These are phyloP conservation scores for Vulpes ferrilata DNA, from an alignment of 2,113 vertebrate species.

Conservation along the genomic window DNA sequence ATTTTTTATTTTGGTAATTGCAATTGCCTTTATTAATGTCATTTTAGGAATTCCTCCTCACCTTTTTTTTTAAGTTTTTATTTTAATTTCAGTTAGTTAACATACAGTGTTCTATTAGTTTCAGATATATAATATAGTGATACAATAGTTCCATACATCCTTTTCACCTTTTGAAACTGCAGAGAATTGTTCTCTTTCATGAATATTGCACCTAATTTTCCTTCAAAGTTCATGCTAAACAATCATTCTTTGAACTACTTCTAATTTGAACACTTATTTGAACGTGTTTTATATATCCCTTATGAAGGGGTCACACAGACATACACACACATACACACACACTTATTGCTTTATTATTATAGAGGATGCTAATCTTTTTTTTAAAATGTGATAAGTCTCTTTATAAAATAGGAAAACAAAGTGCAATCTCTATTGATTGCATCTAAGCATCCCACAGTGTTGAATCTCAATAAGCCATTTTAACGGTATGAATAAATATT, in stretches of 20 bases:
- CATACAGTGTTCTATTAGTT: not conserved
- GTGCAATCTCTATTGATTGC: not conserved
- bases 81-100: not conserved
- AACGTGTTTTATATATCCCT: not conserved
- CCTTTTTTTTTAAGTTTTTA: not conserved
- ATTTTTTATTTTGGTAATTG: not conserved
- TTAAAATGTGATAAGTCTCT: not conserved
- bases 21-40: not conserved
- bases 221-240: not conserved
- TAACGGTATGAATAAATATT: not conserved
- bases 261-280: not conserved
- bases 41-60: not conserved
- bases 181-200: not conserved
- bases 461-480: constrained; percentile 12
- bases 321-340: not conserved
- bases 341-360: not conserved
- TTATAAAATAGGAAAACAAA: constrained; percentile 53
- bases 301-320: not conserved
- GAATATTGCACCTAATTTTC: not conserved
- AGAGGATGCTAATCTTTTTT: not conserved
- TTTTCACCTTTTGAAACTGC: not conserved
- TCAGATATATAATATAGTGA: not conserved
- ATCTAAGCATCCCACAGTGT: not conserved
- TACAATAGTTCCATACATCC: not conserved
- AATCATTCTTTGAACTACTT: constrained; percentile 32